Evolutionary conservation across 2,113 vertebrate genomes (phyloP), one percentile per base, ranked within the genome.

Genomic region (Copsychus sechellarum): DNA sequence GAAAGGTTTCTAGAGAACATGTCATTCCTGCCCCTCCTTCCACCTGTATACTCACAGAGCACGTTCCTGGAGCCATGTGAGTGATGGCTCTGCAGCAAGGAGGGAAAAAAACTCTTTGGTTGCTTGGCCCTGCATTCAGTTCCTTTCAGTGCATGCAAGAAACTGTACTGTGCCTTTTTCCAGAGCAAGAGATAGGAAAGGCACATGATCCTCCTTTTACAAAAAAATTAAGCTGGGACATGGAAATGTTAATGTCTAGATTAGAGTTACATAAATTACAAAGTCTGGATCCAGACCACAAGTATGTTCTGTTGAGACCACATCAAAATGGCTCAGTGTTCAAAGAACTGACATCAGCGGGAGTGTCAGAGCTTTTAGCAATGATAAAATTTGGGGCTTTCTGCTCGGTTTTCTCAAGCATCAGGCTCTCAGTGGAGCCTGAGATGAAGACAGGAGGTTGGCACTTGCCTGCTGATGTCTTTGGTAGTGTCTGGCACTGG

Each of bases 201-300:
- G 70, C 90, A 70, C 36, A 15, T 11, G 83, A 82, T 82, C 58
- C 58, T 91, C 51, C 22, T 93, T 86, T 87, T 29, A 92, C 78
- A 72, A 72, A 90, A 88, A 94, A 90, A 77, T 65, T 91, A 91
- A 72, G 34, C 62, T 58, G 36, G 78, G 77, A 90, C 91, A 73
- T 31, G 65, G 87, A 73, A 94, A 91, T 15, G 82, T 88, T 95
- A 74, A 92, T 81, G 80, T 79, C 95, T 86, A 92, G 92, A 94
- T 96, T 84, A 95, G 86, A 81, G 82, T 81, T 90, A 88, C 90
- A 90, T 70, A 94, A 94, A 93, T 90, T 70, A 60, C 2, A 12
- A 81, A 93, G 51, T 71, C 95, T 88, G 80, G 38, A 64, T 95
- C 80, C 94, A 96, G 91, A 94, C 92, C 94, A 93, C 91, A 94